phyloP scores from a whole-genome alignment of 2,888 invertebrate species.

The Rhogogaster chlorosoma region DNA sequence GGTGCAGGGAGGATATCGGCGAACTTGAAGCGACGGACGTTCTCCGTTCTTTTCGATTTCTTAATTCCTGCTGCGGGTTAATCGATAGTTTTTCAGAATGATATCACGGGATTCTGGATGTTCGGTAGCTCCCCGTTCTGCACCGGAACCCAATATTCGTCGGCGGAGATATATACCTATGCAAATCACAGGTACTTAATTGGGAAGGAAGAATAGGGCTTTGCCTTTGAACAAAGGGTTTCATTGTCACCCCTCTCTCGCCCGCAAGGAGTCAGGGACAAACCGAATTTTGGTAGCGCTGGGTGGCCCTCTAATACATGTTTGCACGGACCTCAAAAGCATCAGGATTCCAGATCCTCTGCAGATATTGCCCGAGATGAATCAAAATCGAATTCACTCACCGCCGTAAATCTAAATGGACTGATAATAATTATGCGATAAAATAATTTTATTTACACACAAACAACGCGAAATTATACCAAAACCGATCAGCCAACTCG shows the following conservation, averaged over 20 bases:
- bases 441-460: not conserved
- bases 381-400: slow-evolving; percentile 17
- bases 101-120: not conserved
- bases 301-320: slow-evolving; percentile 30
- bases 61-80: not conserved
- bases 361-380: slow-evolving; percentile 12
- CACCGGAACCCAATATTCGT: slow-evolving; percentile 37
- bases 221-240: slow-evolving; percentile 46
- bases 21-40: not conserved
- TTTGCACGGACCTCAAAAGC: slow-evolving; percentile 23
- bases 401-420: not conserved
- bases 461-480: not conserved
- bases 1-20: no score
- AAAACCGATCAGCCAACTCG: not conserved
- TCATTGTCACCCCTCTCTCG: slow-evolving; percentile 27
- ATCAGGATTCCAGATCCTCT: not conserved
- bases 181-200: slow-evolving; percentile 50
- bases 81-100: not conserved
- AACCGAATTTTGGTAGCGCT: slow-evolving; percentile 32
- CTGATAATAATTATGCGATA: not conserved
- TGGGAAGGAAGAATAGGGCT: slow-evolving; percentile 45
- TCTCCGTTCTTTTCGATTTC: not conserved
- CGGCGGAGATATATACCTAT: slow-evolving; percentile 35
- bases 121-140: not conserved
- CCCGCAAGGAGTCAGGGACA: slow-evolving; percentile 8